These are phyloP conservation scores for Anthrax anthrax DNA, from an alignment of 2,888 invertebrate genomes.

Conservation along the genomic window DNA sequence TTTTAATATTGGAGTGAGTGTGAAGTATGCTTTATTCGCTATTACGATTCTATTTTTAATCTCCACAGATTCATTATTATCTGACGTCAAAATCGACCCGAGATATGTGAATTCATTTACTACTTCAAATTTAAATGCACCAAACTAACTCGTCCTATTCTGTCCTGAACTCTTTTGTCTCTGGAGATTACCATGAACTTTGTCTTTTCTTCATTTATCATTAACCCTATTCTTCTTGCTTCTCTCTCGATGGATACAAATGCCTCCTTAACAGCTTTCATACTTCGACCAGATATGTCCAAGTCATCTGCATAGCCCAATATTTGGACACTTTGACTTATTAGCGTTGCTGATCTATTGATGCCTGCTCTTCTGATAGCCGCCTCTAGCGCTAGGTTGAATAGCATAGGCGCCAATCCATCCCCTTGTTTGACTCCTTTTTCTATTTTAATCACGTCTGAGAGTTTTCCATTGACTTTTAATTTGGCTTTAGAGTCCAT, in stretches of 20 bases:
- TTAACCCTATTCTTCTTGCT: neutral
- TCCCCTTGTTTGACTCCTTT: neutral
- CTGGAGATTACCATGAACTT: neutral
- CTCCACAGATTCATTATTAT: neutral
- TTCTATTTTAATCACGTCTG: neutral
- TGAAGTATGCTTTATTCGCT: neutral
- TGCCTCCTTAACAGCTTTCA: neutral
- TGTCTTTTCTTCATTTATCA: neutral
- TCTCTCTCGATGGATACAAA: neutral
- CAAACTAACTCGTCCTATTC: neutral
- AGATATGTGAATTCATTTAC: neutral
- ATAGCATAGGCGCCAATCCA: neutral
- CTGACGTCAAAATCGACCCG: neutral
- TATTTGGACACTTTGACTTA: neutral
- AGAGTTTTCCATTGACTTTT: neutral
- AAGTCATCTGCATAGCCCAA: constrained; percentile 2
- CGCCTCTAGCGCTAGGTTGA: constrained; percentile 1
- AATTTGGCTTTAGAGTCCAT: neutral
- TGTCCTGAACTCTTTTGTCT: neutral
- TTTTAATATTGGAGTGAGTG: neutral
- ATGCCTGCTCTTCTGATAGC: neutral
- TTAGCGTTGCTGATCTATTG: neutral
- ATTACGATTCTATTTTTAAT: neutral
- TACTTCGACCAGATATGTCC: neutral
- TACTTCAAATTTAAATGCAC: neutral